phyloP scores from a whole-genome alignment of 1,140 invertebrate genomes.

The Ganaspis sp. region DNA sequence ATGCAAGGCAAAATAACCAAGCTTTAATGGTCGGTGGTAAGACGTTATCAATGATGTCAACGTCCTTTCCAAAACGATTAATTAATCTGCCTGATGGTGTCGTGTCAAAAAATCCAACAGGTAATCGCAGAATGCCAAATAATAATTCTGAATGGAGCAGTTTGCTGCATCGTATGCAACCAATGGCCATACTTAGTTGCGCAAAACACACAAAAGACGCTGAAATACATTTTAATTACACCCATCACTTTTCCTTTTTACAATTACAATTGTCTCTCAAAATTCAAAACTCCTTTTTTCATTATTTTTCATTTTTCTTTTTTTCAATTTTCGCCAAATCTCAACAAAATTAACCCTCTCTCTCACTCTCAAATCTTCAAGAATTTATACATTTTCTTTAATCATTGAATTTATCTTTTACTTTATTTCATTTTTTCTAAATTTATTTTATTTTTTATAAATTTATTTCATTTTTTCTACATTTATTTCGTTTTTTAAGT shows the following conservation, averaged over 20 bases:
- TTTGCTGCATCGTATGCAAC: conserved; percentile 70
- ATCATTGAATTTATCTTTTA: no score
- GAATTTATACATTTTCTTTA: no score
- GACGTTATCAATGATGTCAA: conserved; percentile 75
- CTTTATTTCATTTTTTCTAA: neutral
- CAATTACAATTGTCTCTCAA: neutral
- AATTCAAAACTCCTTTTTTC: conserved; percentile 38
- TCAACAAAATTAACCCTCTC: no score
- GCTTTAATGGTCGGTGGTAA: conserved; percentile 74
- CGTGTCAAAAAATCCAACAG: conserved; percentile 80
- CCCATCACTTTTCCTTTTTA: conserved; percentile 31
- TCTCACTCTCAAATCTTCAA: no score
- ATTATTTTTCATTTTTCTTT: neutral
- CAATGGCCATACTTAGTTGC: conserved; percentile 67
- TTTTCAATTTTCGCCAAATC: no score
- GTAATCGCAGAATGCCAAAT: conserved; percentile 74
- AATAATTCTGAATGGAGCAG: conserved; percentile 69
- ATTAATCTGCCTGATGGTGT: conserved; percentile 79
- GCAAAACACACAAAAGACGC: conserved; percentile 68
- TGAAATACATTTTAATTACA: conserved; percentile 67
- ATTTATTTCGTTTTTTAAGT: neutral
- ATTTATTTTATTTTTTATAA: neutral
- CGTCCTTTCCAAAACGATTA: conserved; percentile 80
- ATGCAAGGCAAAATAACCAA: conserved; percentile 78
- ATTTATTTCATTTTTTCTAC: conserved; percentile 40